Base-by-base conservation (phyloP, 92 coral and sea anemone species). In the Desmophyllum pertusum region DNA sequence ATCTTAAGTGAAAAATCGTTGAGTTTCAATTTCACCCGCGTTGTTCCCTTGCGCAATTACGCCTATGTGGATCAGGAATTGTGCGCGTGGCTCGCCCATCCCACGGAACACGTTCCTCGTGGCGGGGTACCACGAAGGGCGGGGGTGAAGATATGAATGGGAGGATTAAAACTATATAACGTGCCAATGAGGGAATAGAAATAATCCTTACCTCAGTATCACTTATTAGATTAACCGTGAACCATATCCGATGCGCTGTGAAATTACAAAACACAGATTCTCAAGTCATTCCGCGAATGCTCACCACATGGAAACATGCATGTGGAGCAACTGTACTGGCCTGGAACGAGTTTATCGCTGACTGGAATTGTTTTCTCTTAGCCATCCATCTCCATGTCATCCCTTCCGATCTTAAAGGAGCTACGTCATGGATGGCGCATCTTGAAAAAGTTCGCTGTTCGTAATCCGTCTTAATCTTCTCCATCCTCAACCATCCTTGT, bases 11-110 rank as follows among this genome's bases (percentile, higher is more conserved):
- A 67, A 67, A 66, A 17, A 67, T 38, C 35, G 14, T 77, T 25
- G 31, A 61, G 70, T 77, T 77, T 77, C 52, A 38, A 19, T 77
- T 57, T 77, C 40, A 13, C 51, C 10, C 48, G 52, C 53, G 48
- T 10, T 35, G 25, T 67, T 67, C 6, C 14, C 70, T 59, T 75
- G 14, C 15, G 62, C 21, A n/a, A 41, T 14, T 50, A 31, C 42
- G n/a, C n/a, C n/a, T n/a, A n/a, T n/a, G n/a, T n/a, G 18, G 42
- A 33, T 52, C 51, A 25, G 14, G 21, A 40, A 21, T 39, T 15
- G 73, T 67, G 40, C 45, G 39, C 38, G 10, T 52, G 48, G 51
- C 37, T 5, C 40, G 13, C 81, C 70, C 50, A 39, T 25, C 37
- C 70, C 51, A 25, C 52, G 29, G 53, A 30, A 2, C 4, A 45